Conservation (phyloP, 2,888 invertebrate genomes). For the Oxystoma pomonae region DNA sequence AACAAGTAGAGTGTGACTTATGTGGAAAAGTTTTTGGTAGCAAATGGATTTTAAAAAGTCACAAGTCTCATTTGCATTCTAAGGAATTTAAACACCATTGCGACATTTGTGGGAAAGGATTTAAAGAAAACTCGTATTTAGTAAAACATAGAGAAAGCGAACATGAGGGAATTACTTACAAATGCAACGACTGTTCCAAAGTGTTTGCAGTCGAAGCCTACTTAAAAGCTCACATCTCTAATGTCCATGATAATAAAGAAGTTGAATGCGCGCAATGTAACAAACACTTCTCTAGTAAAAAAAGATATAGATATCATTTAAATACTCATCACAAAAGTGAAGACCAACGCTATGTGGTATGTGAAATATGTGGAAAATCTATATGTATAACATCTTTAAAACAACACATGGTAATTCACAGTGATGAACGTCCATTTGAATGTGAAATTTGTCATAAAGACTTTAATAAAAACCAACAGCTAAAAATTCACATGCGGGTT, state of each 20-base stretch:
- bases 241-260: neutral
- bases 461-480: neutral
- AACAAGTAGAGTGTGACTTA: slow-evolving; percentile 26
- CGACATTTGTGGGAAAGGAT: neutral
- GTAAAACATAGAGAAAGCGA: neutral
- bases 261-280: neutral
- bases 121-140: neutral
- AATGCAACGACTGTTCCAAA: neutral
- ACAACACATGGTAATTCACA: neutral
- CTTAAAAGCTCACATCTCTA: neutral
- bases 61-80: slow-evolving; percentile 24
- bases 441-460: neutral
- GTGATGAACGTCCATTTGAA: neutral
- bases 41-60: slow-evolving; percentile 45
- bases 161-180: neutral
- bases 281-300: neutral
- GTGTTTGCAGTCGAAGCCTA: neutral
- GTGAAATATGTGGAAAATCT: neutral
- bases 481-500: neutral
- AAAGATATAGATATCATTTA: neutral
- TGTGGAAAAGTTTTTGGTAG: slow-evolving; percentile 26
- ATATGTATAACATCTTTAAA: neutral
- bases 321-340: neutral
- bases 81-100: neutral
- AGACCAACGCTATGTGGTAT: neutral